A percentile compares a stretch with the other conserved stretches of the same genome.
phyloP scores from a whole-genome alignment of 2,888 invertebrate genomes.

The Cinara cedri region DNA sequence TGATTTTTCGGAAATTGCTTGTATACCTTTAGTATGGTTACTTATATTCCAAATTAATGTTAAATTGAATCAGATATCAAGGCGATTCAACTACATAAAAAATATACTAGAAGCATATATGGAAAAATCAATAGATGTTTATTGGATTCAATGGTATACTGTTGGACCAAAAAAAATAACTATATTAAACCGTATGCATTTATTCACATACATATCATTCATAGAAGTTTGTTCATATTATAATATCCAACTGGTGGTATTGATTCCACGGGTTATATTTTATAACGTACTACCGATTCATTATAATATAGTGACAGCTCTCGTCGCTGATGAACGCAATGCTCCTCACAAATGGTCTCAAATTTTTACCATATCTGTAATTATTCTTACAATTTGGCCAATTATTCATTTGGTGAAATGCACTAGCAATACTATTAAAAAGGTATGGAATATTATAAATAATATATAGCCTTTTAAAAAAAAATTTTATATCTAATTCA shows the following conservation, averaged over 20 bases:
- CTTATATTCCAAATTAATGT: slow-evolving; percentile 57
- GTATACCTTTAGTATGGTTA: slow-evolving; percentile 57
- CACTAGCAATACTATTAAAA: slow-evolving; percentile 50
- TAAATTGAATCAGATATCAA: slow-evolving; percentile 55
- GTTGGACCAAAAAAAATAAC: slow-evolving; percentile 42
- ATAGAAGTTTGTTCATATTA: slow-evolving; percentile 53
- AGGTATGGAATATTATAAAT: slow-evolving; percentile 47
- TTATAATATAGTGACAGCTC: slow-evolving; percentile 57
- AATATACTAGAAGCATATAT: slow-evolving; percentile 45
- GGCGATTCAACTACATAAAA: slow-evolving; percentile 55
- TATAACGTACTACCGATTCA: slow-evolving; percentile 57
- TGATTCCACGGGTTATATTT: slow-evolving; percentile 57
- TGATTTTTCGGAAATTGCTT: slow-evolving; percentile 54
- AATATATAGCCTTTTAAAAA: not conserved
- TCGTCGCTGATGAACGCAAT: slow-evolving; percentile 51
- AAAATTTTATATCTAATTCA: not conserved
- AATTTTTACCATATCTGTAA: slow-evolving; percentile 57
- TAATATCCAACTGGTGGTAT: slow-evolving; percentile 55
- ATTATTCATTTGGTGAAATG: slow-evolving; percentile 57
- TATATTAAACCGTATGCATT: slow-evolving; percentile 48
- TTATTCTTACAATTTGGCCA: slow-evolving; percentile 55
- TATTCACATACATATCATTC: slow-evolving; percentile 56
- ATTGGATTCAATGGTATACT: slow-evolving; percentile 44
- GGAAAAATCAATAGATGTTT: slow-evolving; percentile 21
- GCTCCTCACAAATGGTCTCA: slow-evolving; percentile 56